These are phyloP conservation scores for Periparus ater DNA, from an alignment of 2,797 vertebrate species.

Conservation along the genomic window DNA sequence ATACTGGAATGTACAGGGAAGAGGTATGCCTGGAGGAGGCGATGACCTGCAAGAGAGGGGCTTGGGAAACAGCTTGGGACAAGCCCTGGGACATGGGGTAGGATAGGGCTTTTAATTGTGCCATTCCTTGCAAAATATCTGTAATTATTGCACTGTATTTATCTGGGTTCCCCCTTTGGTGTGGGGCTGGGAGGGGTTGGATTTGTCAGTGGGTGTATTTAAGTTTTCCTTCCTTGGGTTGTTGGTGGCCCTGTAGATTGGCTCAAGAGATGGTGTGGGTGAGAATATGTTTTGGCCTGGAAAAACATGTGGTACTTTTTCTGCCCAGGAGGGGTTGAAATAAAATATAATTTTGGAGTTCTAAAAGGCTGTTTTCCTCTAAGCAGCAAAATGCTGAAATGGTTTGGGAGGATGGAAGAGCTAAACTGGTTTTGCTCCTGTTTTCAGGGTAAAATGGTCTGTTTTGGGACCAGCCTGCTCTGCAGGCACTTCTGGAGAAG, in stretches of 20 bases:
- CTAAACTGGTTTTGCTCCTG: neutral
- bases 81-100: neutral
- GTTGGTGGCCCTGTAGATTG: neutral
- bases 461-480: neutral
- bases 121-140: neutral
- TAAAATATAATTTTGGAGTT: neutral
- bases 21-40: neutral
- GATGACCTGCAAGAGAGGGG: neutral
- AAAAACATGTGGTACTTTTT: slow-evolving; percentile 33
- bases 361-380: neutral
- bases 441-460: neutral
- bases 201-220: slow-evolving; percentile 12
- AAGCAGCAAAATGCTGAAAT: neutral
- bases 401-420: neutral
- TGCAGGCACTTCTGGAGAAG: neutral
- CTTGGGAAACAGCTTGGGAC: neutral
- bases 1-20: neutral
- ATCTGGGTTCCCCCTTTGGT: neutral
- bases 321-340: neutral
- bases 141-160: slow-evolving; percentile 70
- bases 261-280: neutral
- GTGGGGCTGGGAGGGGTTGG: neutral
- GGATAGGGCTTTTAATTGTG: neutral
- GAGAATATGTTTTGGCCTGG: neutral
- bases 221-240: neutral